Conservation (phyloP, 2,888 invertebrate species). For the Fissipunctia ypsillon region DNA sequence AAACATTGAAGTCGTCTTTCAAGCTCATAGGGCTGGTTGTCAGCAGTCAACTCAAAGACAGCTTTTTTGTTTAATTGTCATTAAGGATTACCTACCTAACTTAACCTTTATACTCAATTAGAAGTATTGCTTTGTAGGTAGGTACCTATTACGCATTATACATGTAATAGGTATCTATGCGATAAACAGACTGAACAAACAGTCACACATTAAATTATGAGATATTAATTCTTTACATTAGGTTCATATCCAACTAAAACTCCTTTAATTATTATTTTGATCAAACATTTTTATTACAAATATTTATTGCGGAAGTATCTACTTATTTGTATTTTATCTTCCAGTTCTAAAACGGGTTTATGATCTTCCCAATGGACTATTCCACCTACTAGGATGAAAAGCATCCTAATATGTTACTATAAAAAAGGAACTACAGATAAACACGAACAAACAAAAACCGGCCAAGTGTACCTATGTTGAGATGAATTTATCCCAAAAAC, state of each 20-base stretch:
- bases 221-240: slow-evolving; percentile 7
- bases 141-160: background rate
- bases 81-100: background rate
- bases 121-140: background rate
- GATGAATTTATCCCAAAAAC: no score
- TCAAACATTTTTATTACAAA: background rate
- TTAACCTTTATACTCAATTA: background rate
- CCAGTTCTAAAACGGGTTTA: background rate
- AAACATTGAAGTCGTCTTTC: background rate
- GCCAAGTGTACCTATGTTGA: no score
- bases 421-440: no score
- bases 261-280: background rate
- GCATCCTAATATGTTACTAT: no score
- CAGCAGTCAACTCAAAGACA: background rate
- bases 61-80: no score
- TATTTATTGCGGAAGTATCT: background rate
- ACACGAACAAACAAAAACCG: no score
- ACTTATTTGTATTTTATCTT: background rate
- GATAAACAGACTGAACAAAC: background rate
- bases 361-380: no score
- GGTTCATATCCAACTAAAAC: background rate
- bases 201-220: no score
- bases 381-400: no score
- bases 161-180: background rate
- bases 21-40: background rate